A percentile compares a stretch with the other conserved stretches of the same genome.
Evolutionary conservation across 2,113 vertebrate species (phyloP).

Genomic region (Mormyrus lacerda): DNA sequence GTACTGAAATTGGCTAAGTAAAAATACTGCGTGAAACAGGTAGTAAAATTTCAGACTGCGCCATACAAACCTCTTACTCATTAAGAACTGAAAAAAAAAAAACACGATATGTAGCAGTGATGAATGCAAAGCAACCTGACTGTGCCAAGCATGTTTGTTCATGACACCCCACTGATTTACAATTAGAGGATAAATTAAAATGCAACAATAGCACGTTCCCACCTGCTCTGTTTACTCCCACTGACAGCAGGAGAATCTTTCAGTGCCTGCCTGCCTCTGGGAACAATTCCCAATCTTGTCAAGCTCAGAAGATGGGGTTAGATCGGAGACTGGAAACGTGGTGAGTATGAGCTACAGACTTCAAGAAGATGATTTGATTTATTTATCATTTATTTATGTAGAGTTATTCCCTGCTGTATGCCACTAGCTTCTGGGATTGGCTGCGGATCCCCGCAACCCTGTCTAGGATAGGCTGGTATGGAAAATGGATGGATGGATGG

Average conservation of each 20-base stretch:
- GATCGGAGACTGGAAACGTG: conserved; percentile 24
- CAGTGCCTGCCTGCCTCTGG: conserved; percentile 26
- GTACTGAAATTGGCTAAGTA: neutral
- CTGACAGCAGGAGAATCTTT: conserved; percentile 36
- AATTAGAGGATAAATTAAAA: conserved; percentile 40
- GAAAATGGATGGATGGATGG: neutral
- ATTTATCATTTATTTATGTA: neutral
- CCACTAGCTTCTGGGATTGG: neutral
- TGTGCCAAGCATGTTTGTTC: conserved; percentile 13
- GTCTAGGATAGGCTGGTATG: neutral
- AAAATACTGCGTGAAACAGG: neutral
- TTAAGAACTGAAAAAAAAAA: neutral
- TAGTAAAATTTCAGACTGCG: neutral
- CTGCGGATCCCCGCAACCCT: neutral
- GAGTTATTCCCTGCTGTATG: neutral
- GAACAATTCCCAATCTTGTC: conserved; percentile 38
- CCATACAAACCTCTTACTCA: neutral
- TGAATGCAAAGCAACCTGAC: neutral
- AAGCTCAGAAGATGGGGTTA: conserved; percentile 31
- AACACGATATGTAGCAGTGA: neutral
- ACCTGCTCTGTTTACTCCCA: conserved; percentile 40
- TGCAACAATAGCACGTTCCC: conserved; percentile 44
- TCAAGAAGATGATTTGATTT: neutral
- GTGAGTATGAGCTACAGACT: neutral
- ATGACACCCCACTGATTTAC: conserved; percentile 44